Base-by-base conservation (phyloP, 2,113 vertebrate species). In the Garra rufa region DNA sequence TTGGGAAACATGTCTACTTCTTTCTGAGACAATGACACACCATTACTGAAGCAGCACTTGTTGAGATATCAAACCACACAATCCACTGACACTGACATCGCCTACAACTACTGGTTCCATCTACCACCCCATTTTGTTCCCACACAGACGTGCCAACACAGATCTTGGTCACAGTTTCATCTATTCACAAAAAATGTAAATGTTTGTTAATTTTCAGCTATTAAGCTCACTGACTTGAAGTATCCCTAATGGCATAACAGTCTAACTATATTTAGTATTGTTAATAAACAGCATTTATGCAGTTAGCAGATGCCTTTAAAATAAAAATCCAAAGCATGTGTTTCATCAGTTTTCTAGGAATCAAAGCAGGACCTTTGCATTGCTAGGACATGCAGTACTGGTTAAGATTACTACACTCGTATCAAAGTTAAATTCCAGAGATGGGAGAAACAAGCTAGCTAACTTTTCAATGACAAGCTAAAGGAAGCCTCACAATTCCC, bases 1-100 rank as follows among this genome's bases (percentile, higher is more conserved):
- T 65, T 65, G 65, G 83, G 79, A 86, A 86, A 76, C 84, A 84
- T 78, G 83, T 84, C 82, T 34, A 69, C 65, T 82, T 34, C 61
- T 67, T 59, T 17, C 85, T 77, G 76, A 85, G 75, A 86, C 48
- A 46, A 63, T 87, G 78, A 80, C 75, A 78, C 71, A 50, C 78
- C 85, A 85, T 78, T 79, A 83, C 82, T 81, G 84, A 61, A 69
- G 73, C 52, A 48, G 9, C 17, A 65, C 34, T n/a, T 82, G 78
- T 50, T 81, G 81, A 83, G 57, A 76, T 80, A 67, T 85, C 82
- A 86, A 67, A 83, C 76, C 61, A 30, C 28, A 74, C 41, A 52
- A 80, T 73, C 55, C 74, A 73, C 86, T 55, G 52, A 83, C 85
- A 87, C 6, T 52, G 57, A 81, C 80, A 67, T 59, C 55, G 59